Conservation (phyloP, 2,113 vertebrate genomes). For the Cavia aperea region DNA sequence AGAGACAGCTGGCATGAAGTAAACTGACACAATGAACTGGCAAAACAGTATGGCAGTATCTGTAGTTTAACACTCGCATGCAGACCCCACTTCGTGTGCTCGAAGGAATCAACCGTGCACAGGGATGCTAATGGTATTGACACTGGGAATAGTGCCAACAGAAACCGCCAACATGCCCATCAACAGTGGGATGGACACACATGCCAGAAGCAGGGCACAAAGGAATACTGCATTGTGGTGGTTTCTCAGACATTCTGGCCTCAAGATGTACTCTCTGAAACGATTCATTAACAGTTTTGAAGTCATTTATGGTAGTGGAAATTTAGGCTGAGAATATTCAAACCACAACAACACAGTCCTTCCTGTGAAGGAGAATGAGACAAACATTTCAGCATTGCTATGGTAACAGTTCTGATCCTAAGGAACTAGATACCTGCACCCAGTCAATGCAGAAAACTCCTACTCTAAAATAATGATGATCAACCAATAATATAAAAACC, state of each 20-base stretch:
- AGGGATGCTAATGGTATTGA: neutral
- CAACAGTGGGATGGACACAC: too few relatives aligned
- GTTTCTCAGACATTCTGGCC: neutral
- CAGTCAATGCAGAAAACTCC: neutral
- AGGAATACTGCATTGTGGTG: neutral
- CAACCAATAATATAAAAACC: neutral
- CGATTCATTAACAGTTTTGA: neutral
- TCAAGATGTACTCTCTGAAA: neutral
- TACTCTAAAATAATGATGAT: neutral
- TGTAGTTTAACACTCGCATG: neutral
- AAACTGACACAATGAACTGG: too few relatives aligned
- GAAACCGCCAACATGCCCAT: too few relatives aligned
- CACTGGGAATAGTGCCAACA: neutral
- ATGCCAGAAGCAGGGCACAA: neutral
- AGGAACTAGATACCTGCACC: neutral
- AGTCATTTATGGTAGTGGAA: neutral
- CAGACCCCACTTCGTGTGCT: too few relatives aligned
- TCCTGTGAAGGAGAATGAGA: accelerated
- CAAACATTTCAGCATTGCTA: neutral
- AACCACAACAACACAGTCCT: neutral
- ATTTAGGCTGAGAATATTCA: neutral
- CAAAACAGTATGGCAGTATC: neutral
- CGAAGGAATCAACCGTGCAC: neutral
- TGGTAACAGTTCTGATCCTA: neutral
- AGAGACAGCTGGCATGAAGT: neutral